Evolutionary conservation across 2,113 vertebrate species (phyloP), one percentile per base, ranked within the genome.

Genomic region (Ochotona curzoniae): DNA sequence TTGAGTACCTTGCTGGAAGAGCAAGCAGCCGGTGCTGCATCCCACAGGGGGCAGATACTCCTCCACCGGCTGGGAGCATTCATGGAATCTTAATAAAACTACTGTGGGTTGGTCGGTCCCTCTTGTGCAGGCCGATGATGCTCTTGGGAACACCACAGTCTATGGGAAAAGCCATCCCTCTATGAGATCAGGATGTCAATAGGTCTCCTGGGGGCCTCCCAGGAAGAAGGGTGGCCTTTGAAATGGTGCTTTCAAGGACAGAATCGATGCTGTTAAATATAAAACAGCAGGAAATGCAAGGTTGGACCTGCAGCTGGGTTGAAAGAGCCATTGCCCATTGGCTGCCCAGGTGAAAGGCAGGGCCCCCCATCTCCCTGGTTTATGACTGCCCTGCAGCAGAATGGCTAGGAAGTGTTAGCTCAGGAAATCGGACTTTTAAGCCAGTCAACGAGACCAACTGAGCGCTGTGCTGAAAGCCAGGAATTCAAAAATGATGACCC

Each of bases 401-500:
- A 54, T 47, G 93, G 73, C 12, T 1, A 87, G 67, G 69, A 83
- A 96, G 66, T 80, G 69, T 91, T 64, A 87, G 71, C 94, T 89
- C 94, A 92, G 79, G 90, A 97, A 96, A 89, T 93, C 15, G 5
- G 79, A 75, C 30, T 67, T 92, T 75, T 61, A 94, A 96, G 81
- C 70, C 66, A 30, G 47, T 87, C 91, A 71, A 7, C 91, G 64
- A 76, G 70, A 92, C 87, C 32, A 88, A 69, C 89, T 60, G 94
- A 97, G 89, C 25, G 60, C 44, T 54, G 21, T 75, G 26, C 74
- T 95, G 74, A 95, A 87, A 90, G 89, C 69, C 79, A 75, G 73
- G 94, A 97, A 95, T 92, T 49, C 57, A 96, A 94, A 96, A 78
- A 90, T 83, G 71, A 80, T 89, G 91, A 96, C 44, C 44, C 0